These are phyloP conservation scores for Notoglanidium macrostoma DNA, from an alignment of 2,797 vertebrate species.

Conservation along the genomic window DNA sequence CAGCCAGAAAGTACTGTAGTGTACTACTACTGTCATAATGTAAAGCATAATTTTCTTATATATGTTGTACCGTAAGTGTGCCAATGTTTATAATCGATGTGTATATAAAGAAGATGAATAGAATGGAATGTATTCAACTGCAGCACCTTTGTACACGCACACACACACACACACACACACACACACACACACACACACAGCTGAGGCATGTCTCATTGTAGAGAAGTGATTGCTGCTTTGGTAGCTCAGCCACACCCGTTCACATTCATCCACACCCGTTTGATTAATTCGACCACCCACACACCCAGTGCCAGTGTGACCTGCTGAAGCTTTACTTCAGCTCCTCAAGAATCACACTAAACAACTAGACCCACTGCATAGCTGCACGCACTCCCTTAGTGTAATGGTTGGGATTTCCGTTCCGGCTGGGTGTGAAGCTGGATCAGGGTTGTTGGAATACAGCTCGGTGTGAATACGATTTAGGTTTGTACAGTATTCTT, in stretches of 20 bases:
- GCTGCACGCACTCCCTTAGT: background rate
- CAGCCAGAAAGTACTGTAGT: background rate
- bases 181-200: background rate
- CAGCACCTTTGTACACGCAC: slow-evolving; percentile 14
- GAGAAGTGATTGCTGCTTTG: slow-evolving; percentile 18
- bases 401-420: background rate
- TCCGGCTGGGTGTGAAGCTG: background rate
- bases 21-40: background rate
- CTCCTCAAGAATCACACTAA: background rate
- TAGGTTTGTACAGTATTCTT: background rate
- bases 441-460: background rate
- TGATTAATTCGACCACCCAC: background rate
- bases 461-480: background rate
- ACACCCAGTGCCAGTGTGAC: background rate
- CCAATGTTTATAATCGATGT: background rate
- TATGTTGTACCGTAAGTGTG: background rate
- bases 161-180: background rate
- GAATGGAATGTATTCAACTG: slow-evolving; percentile 3
- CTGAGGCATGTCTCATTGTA: background rate
- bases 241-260: slow-evolving; percentile 18
- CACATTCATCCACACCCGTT: background rate
- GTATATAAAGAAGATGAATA: slow-evolving; percentile 4
- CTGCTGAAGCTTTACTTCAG: too few species aligned
- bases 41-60: background rate
- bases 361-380: background rate